A percentile compares a stretch with the other conserved stretches of the same genome.
These are phyloP conservation scores for Allolobophora icterica DNA, from an alignment of 2,888 invertebrate species.

Conservation along the genomic window DNA sequence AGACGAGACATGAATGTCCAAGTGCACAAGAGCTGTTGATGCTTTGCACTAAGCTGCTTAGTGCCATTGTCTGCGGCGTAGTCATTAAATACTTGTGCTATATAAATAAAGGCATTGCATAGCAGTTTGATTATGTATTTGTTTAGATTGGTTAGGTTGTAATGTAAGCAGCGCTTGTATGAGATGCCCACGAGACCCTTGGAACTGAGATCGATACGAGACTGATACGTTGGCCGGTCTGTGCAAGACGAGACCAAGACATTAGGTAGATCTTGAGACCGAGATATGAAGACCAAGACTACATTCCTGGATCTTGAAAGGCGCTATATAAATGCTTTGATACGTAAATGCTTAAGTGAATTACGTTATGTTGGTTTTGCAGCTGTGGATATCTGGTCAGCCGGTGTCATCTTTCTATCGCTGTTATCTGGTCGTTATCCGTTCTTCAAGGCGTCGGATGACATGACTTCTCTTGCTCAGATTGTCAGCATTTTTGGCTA, in stretches of 20 bases:
- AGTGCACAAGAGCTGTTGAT: too few relatives aligned
- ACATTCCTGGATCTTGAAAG: too few relatives aligned
- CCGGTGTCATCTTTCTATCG: slow-evolving; percentile 81
- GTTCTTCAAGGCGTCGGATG: slow-evolving; percentile 82
- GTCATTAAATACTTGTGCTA: not conserved
- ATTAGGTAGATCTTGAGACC: too few relatives aligned
- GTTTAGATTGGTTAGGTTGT: not conserved
- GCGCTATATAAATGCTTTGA: not conserved
- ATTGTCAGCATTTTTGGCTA: slow-evolving; percentile 81
- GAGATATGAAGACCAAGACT: too few relatives aligned
- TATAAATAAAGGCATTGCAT: not conserved
- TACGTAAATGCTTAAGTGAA: not conserved
- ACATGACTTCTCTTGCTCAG: slow-evolving; percentile 80
- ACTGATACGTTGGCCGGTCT: too few relatives aligned
- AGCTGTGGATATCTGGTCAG: slow-evolving; percentile 89
- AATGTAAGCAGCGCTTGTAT: too few relatives aligned
- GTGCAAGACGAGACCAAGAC: too few relatives aligned
- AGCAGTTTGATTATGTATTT: not conserved
- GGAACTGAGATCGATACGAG: too few relatives aligned
- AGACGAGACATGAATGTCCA: too few relatives aligned
- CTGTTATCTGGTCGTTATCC: slow-evolving; percentile 82
- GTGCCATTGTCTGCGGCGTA: too few relatives aligned
- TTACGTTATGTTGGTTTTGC: slow-evolving; percentile 40
- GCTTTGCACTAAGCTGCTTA: too few relatives aligned
- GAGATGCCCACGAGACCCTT: too few relatives aligned